Evolutionary conservation across 2,797 vertebrate species (phyloP), one percentile per base, ranked within the genome.

Genomic region (Lerista edwardsae): DNA sequence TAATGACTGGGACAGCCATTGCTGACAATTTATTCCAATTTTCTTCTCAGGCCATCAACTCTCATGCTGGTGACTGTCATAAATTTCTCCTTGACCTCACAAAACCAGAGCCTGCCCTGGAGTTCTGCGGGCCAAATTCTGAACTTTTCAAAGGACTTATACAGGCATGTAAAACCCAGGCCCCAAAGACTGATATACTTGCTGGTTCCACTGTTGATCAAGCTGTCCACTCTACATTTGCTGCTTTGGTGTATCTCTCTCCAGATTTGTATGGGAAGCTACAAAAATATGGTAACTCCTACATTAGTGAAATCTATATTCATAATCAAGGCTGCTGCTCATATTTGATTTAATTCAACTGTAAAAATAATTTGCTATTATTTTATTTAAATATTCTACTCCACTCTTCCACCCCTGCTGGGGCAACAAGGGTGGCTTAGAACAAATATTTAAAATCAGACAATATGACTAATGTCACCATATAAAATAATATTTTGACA

Each of bases 201-300:
- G 90, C 96, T 68, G 98, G 99, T 93, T 96, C 97, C 85, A 97
- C 97, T 96, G 96, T 98, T 77, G 98, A 99, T 95, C 98, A 97
- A 96, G 98, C 99, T 92, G 98, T 99, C 92, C 99, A 99, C 91
- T 97, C 98, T 90, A 97, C 98, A 84, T 99, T 98, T 98, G 98
- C 98, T 62, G 97, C 97, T 94, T 98, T 99, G 97, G 95, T 99
- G 83, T 99, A 98, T 96, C 97, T 99, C 95, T 98, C 97, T 80
- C 98, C 98, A 84, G 96, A 97, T 88, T 97, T 99, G 89, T 97
- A 95, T 95, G 94, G 96, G 86, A 96, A 97, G 90, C 96, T 99
- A 87, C 97, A 95, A 87, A 97, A 87, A 95, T 98, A 97, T 91
- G 98, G 99, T 99, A 98, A 97, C 94, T 96, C 86, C 91, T 91